These are phyloP conservation scores for Cydia pomonella DNA, from an alignment of 1,140 invertebrate species.

Conservation along the genomic window DNA sequence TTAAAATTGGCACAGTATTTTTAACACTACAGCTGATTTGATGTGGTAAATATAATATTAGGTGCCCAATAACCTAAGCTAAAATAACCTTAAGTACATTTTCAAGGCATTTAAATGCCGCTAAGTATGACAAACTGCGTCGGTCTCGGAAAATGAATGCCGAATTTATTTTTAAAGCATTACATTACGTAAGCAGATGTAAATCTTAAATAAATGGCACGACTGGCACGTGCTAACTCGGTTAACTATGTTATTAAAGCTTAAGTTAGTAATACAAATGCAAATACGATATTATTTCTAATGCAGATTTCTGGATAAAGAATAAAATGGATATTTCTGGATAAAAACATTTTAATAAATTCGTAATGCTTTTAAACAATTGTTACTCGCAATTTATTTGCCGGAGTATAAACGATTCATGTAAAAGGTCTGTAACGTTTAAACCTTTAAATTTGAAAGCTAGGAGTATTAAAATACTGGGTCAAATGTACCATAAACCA, in stretches of 20 bases:
- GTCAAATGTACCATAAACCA: too few relatives aligned
- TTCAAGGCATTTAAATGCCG: background rate
- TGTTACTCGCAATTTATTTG: too few relatives aligned
- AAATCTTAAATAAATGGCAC: slow-evolving; percentile 15
- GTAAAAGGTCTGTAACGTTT: too few relatives aligned
- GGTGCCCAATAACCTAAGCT: too few relatives aligned
- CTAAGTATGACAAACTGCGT: slow-evolving; percentile 21
- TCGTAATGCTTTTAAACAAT: too few relatives aligned
- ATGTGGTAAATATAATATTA: too few relatives aligned
- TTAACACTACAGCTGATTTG: too few relatives aligned
- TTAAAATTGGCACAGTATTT: too few relatives aligned
- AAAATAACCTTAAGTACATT: background rate
- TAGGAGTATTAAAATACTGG: too few relatives aligned
- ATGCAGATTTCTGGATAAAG: background rate
- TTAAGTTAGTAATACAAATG: background rate
- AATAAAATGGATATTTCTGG: background rate
- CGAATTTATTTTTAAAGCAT: slow-evolving; percentile 27
- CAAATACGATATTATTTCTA: background rate
- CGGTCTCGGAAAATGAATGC: background rate
- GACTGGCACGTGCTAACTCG: background rate
- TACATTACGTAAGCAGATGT: slow-evolving; percentile 8
- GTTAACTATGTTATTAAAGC: background rate
- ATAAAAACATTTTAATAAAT: background rate
- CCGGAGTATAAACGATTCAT: too few relatives aligned
- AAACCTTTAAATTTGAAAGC: too few relatives aligned